These are phyloP conservation scores for Sphaerophoria rueppellii DNA, from an alignment of 2,888 invertebrate genomes.

Conservation along the genomic window DNA sequence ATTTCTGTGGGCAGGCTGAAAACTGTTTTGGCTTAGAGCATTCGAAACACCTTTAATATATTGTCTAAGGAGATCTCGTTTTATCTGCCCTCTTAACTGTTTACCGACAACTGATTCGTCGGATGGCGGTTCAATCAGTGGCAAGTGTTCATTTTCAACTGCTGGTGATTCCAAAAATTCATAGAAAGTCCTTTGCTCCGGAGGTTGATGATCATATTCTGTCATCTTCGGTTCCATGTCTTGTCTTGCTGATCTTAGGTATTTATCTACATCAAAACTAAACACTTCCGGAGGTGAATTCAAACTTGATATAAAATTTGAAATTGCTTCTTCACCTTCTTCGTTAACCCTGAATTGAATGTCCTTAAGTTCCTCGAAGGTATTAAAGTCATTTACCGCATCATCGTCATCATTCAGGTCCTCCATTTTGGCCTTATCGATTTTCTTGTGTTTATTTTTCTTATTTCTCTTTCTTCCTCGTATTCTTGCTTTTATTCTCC, in stretches of 20 bases:
- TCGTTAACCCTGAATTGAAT: constrained; percentile 72
- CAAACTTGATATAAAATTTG: constrained; percentile 73
- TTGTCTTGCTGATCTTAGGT: constrained; percentile 53
- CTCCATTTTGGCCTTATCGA: not conserved
- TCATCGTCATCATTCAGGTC: not conserved
- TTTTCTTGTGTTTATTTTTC: constrained; percentile 33
- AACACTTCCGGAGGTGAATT: constrained; percentile 75
- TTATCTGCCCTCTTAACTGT: constrained; percentile 12
- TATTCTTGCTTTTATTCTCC: constrained; percentile 32
- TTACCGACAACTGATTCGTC: not conserved
- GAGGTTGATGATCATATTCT: constrained; percentile 36
- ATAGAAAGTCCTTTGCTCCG: constrained; percentile 64
- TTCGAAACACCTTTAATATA: constrained; percentile 74
- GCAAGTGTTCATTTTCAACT: constrained; percentile 65
- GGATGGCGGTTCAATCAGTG: constrained; percentile 44
- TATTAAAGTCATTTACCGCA: constrained; percentile 33
- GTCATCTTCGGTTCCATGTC: constrained; percentile 28
- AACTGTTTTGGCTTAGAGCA: constrained; percentile 26
- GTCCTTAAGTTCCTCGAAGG: constrained; percentile 68
- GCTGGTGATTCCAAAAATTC: constrained; percentile 68
- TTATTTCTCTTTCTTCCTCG: constrained; percentile 24
- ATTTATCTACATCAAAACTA: constrained; percentile 74
- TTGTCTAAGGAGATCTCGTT: constrained; percentile 73
- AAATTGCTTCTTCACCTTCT: constrained; percentile 73
- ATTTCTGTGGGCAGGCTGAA: not conserved